Evolutionary conservation across 30 jellyfish, hydroid and myxozoan species (phyloP), one percentile per base, ranked within the genome.

Genomic region (Aurelia sp.): DNA sequence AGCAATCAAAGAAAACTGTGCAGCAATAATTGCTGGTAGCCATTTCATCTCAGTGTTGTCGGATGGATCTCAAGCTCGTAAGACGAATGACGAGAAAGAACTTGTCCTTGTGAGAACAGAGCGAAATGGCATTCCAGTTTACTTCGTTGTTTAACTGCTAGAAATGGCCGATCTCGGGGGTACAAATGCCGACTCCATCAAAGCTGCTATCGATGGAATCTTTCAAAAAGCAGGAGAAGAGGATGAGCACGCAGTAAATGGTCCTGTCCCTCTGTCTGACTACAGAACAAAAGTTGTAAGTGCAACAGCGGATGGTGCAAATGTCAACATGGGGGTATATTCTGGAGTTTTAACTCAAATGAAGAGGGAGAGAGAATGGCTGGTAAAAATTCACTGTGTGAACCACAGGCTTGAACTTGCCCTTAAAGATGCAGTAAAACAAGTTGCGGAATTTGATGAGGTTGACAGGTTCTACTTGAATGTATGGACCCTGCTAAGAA

Each of bases 391-490:
- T 81, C 97, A 88, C 84, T 88, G 91, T 60, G 84, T 72, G 40
- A 81, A 89, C 85, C 96, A 89, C 81, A 84, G 86, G 20, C 78
- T 80, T 27, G 86, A 89, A 90, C 79, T 89, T 19, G 90, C 97
- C 33, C 50, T 90, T 13, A 82, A 90, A 59, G 97, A 74, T 74
- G 87, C 78, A 17, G 61, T 70, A 15, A 90, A 81, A 55, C 70
- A 15, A 52, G 35, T 78, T 22, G 21, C 27, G 52, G 69, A 68
- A 18, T 78, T 78, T 79, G 40, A 78, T 22, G 48, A 48, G 40
- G 78, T 90, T 80, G 94, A 88, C 48, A 44, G 19, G 19, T 79
- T 78, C 33, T 78, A 79, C 67, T 68, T 24, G 38, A 79, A 83
- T 35, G 21, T 87, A 17, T 87, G 86, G 76, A 62, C 53, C 24